Percentiles rank a stretch among this genome's conserved stretches.
phyloP scores from a whole-genome alignment of 1,140 invertebrate genomes.

The Bombyx mori region ASM3026992v2 NC_085132.1:5508501-5509000 shows the following conservation, averaged over 20 bases:
- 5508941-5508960: too few relatives aligned
- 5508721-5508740: not conserved
- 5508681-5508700: slow-evolving; percentile 28
- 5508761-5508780: too few relatives aligned
- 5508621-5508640: slow-evolving; percentile 85
- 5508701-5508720: slow-evolving; percentile 14
- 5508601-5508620: slow-evolving; percentile 84
- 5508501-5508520: slow-evolving; percentile 6
- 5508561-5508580: slow-evolving; percentile 74
- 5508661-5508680: slow-evolving; percentile 22
- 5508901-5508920: too few relatives aligned
- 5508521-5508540: slow-evolving; percentile 76
- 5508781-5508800: too few relatives aligned
- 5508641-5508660: slow-evolving; percentile 52
- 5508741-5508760: not conserved
- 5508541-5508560: slow-evolving; percentile 75
- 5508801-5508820: too few relatives aligned
- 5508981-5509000: too few relatives aligned
- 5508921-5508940: too few relatives aligned
- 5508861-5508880: too few relatives aligned
- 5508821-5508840: too few relatives aligned
- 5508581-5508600: slow-evolving; percentile 77
- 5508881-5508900: too few relatives aligned
- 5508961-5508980: too few relatives aligned
- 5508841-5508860: too few relatives aligned